Base-by-base conservation (phyloP, 2,113 vertebrate genomes). In the Istiophorus platypterus region DNA sequence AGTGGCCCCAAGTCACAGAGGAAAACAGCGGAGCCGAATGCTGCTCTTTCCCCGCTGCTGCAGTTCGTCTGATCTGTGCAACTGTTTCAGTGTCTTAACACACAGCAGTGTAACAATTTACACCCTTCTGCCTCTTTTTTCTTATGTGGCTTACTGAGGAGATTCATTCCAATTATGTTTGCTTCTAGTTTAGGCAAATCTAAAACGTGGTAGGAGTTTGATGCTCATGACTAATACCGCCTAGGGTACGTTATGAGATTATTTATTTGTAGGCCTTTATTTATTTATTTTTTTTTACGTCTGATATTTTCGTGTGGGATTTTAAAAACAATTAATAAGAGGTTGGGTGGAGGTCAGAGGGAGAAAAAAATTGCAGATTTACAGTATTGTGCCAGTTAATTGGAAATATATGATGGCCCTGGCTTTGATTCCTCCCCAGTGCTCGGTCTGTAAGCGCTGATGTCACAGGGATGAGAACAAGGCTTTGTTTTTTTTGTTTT, bases 401-500 rank as follows among this genome's bases (percentile, higher is more conserved):
- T 78, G 31, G 80, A 83, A 85, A 77, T 86, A 59, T 80, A 65
- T 70, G 57, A 82, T 83, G 14, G 51, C 42, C 68, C 24, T 13
- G 10, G 66, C 76, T 84, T 81, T 91, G 65, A 84, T 78, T 86
- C 63, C 72, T 47, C 51, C 66, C 47, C 31, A 79, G 67, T 24
- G 17, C 77, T 61, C 57, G 18, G 49, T 69, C 72, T 71, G 80
- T 83, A 49, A 70, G 78, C 29, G 5, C 64, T 89, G 81, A 89
- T 93, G 90, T 93, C 89, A 92, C 85, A 74, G 86, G 66, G 65
- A 86, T 81, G 87, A 89, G 88, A 92, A 92, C 74, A 85, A 88
- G 85, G 85, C 90, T 92, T 93, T 94, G 89, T 95, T 94, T 39
- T 29, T n/a, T n/a, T n/a, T n/a, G 85, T 89, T 92, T 93, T 94